Evolutionary conservation across 2,888 invertebrate genomes (phyloP).

Genomic region (Synanthedon tipuliformis): DNA sequence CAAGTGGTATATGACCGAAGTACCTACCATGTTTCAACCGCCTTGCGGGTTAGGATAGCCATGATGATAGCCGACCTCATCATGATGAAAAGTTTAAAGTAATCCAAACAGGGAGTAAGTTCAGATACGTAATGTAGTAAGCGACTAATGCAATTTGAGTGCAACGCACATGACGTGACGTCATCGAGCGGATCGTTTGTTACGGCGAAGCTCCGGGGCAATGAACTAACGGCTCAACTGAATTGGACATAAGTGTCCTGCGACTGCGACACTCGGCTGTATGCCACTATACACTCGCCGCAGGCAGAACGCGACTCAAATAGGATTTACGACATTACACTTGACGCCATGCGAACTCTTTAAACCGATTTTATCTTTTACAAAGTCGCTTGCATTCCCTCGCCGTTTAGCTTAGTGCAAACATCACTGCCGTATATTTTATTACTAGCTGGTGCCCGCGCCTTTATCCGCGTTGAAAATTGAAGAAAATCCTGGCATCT

Average conservation of each 20-base stretch:
- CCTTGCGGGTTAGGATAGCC: too few species aligned
- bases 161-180: constrained; percentile 53
- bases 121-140: constrained; percentile 2
- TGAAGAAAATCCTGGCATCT: too few species aligned
- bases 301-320: constrained; percentile 40
- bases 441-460: neutral
- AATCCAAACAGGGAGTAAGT: constrained; percentile 6
- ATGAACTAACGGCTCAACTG: constrained; percentile 58
- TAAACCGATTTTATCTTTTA: neutral
- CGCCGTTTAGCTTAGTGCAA: constrained; percentile 4
- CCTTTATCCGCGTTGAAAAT: too few species aligned
- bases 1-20: too few species aligned
- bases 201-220: constrained; percentile 43
- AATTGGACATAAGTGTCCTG: constrained; percentile 64
- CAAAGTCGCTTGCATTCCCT: neutral
- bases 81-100: too few species aligned
- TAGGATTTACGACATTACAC: constrained; percentile 43
- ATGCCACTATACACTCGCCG: constrained; percentile 12
- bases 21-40: too few species aligned
- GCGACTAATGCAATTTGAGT: constrained; percentile 37
- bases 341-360: constrained; percentile 22
- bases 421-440: neutral
- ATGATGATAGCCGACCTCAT: too few species aligned
- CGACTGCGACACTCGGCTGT: constrained; percentile 23
- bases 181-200: constrained; percentile 48